Conservation (phyloP, 2,797 vertebrate genomes). For the Loriculus beryllinus region DNA sequence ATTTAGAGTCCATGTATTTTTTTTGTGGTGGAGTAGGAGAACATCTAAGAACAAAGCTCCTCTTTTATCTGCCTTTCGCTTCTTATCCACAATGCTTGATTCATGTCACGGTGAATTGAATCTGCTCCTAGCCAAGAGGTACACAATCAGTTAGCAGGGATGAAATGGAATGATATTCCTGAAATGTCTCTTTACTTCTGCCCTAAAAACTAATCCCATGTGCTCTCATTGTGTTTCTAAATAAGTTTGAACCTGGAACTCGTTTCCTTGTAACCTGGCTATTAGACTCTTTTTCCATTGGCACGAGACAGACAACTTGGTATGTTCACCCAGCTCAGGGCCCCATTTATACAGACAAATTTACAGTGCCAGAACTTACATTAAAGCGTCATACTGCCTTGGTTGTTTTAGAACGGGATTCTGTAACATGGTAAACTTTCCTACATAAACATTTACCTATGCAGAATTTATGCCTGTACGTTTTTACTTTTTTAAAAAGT, state of each 20-base stretch:
- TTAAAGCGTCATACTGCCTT: constrained; percentile 48
- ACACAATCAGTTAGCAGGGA: not conserved
- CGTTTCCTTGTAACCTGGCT: constrained; percentile 8
- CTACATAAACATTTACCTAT: constrained; percentile 58
- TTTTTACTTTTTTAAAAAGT: not conserved
- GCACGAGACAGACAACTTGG: constrained; percentile 27
- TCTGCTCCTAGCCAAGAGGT: not conserved
- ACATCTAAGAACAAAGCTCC: not conserved
- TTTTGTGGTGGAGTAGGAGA: not conserved
- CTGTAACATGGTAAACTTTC: constrained; percentile 50
- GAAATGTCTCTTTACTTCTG: not conserved
- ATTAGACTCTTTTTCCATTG: constrained; percentile 43
- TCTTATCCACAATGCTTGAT: not conserved
- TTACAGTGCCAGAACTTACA: constrained; percentile 54
- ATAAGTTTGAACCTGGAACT: constrained; percentile 19
- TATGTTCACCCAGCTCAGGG: constrained; percentile 15
- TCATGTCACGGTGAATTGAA: not conserved
- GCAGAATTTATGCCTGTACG: constrained; percentile 28
- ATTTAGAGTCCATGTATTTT: not conserved
- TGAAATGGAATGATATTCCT: not conserved
- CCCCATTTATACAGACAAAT: constrained; percentile 35
- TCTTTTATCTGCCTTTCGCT: not conserved
- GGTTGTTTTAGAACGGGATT: constrained; percentile 45
- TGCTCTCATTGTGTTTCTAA: constrained; percentile 37
- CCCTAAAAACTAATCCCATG: not conserved